Evolutionary conservation across 2,113 vertebrate species (phyloP).

Genomic region (Psephotus haematonotus): DNA sequence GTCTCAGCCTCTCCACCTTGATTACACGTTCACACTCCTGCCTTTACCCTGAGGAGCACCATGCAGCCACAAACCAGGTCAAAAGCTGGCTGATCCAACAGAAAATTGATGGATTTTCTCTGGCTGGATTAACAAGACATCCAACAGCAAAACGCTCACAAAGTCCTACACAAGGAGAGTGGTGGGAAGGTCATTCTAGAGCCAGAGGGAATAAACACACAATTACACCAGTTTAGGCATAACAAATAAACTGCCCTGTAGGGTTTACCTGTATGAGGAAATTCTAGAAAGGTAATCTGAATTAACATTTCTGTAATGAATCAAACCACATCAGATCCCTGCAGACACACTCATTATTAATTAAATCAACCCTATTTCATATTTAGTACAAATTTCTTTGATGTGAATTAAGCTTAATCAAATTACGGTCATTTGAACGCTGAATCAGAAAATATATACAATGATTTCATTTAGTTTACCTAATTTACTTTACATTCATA

Average conservation of each 20-base stretch:
- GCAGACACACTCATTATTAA: conserved; percentile 58
- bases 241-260: not conserved
- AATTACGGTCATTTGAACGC: conserved; percentile 50
- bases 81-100: not conserved
- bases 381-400: conserved; percentile 47
- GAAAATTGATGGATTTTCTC: not conserved
- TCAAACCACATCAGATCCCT: conserved; percentile 50
- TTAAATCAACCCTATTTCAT: conserved; percentile 56
- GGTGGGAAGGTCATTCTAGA: not conserved
- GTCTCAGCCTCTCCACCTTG: not conserved
- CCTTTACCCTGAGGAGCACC: not conserved
- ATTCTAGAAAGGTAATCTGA: conserved; percentile 39
- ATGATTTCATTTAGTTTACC: conserved; percentile 36
- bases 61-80: not conserved
- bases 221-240: not conserved
- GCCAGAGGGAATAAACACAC: not conserved
- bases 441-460: conserved; percentile 28
- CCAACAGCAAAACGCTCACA: not conserved
- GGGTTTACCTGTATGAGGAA: not conserved
- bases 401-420: conserved; percentile 52
- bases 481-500: not conserved
- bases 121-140: not conserved
- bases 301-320: conserved; percentile 44
- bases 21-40: not conserved
- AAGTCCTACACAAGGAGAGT: not conserved